Evolutionary conservation across 2,113 vertebrate genomes (phyloP), one percentile per base, ranked within the genome.

Genomic region (Speoplatyrhinus poulsoni): DNA sequence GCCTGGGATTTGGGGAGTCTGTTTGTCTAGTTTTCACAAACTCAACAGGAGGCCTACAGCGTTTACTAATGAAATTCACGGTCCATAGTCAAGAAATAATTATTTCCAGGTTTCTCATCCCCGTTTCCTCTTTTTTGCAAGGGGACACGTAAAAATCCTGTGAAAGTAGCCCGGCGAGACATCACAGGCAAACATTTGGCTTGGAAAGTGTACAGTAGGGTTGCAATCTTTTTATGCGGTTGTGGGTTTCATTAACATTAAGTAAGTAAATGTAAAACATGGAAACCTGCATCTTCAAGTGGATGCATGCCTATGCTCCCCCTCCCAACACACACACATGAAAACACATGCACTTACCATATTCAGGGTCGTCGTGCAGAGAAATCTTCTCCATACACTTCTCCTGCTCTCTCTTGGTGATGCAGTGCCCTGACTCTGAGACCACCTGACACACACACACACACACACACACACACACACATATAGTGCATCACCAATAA

Each of bases 341-440:
- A 11, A 56, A 53, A 19, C 55, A 69, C 0, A 46, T 4, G 9
- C 50, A 63, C 91, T 84, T 79, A 92, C 93, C 80, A 13, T 79
- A 77, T 16, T 89, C 84, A 36, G 70, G 58, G 64, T 87, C 90
- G 3, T 91, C 80, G 60, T 92, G 90, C 60, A 66, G 67, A 0
- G 65, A 65, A 26, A 93, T 93, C 72, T 53, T 89, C 77, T 91
- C 89, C 88, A 90, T 88, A 83, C 93, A 93, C 75, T 90, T 90
- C 76, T 93, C 93, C 62, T 93, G 88, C 70, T 93, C 92, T 9
- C 85, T 84, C 68, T 92, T 89, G 69, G 90, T 92, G 60, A 93
- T 65, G 36, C 93, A 93, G 82, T 92, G 86, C 56, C 77, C 82
- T 0, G 89, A 84, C 61, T 85, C 81, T 13, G 85, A 81, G 60